Conservation (phyloP, 1,140 invertebrate species). For the Battus philenor region DNA sequence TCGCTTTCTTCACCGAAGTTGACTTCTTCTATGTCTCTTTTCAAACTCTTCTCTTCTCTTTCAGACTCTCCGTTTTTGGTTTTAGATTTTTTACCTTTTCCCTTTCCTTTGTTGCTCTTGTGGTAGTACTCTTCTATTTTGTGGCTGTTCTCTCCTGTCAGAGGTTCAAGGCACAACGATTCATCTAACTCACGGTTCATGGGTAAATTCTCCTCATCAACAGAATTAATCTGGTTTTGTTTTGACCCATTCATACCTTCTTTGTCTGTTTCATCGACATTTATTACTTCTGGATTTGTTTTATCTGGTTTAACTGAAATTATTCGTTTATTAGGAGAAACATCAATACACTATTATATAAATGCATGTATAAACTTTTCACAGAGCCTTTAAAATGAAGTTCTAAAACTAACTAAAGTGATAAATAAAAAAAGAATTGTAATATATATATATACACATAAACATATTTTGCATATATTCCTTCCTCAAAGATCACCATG, state of each 20-base stretch:
- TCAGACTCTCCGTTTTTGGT: conserved; percentile 34
- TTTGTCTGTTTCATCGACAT: background rate
- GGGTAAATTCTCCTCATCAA: conserved; percentile 36
- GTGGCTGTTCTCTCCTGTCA: conserved; percentile 39
- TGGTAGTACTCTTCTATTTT: conserved; percentile 58
- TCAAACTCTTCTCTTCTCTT: conserved; percentile 30
- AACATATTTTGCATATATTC: no score
- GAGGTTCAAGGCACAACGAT: conserved; percentile 30
- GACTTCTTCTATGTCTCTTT: conserved; percentile 35
- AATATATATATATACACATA: no score
- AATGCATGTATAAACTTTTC: no score
- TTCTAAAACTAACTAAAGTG: no score
- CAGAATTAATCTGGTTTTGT: conserved; percentile 41
- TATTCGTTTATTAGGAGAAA: background rate
- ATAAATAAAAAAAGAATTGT: no score
- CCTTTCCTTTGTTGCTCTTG: conserved; percentile 42
- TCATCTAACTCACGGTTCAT: conserved; percentile 40
- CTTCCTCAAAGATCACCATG: no score
- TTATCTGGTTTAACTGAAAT: conserved; percentile 1
- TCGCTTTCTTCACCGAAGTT: conserved; percentile 23
- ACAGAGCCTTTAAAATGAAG: no score
- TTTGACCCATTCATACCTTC: conserved; percentile 27
- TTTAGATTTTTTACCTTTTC: conserved; percentile 34
- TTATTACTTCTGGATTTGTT: background rate
- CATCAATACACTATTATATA: no score